Conservation (phyloP, 2,113 vertebrate species). For the Dasypus novemcinctus region DNA sequence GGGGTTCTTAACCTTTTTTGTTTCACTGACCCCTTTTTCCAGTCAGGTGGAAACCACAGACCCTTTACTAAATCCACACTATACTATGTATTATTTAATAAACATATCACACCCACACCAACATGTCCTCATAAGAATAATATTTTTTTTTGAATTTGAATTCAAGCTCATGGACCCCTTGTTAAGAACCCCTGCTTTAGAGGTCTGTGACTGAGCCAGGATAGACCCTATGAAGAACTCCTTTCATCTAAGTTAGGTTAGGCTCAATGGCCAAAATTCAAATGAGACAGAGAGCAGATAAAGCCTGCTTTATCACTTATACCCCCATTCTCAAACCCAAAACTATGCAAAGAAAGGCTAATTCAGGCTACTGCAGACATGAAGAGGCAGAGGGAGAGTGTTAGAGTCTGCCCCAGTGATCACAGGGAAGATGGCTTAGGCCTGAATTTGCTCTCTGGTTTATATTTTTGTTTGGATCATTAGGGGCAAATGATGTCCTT, state of each 20-base stretch:
- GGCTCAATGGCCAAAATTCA: background rate
- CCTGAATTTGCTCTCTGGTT: background rate
- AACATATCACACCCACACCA: no score
- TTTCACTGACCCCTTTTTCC: no score
- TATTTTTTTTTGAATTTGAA: no score
- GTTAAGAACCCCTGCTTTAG: no score
- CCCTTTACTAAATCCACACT: no score
- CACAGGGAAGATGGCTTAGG: background rate
- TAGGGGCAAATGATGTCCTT: background rate
- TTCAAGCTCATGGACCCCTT: no score
- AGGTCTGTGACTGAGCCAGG: background rate
- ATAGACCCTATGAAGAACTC: background rate
- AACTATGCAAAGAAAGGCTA: background rate
- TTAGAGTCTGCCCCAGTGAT: background rate
- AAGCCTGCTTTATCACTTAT: background rate
- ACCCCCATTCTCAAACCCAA: background rate
- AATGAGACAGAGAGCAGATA: background rate
- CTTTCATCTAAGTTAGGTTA: background rate
- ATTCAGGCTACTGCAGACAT: background rate
- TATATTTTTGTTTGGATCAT: background rate
- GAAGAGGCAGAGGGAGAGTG: background rate
- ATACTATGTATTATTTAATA: no score
- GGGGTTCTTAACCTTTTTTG: no score
- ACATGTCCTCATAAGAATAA: no score
- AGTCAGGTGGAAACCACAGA: no score